Evolutionary conservation across 2,888 invertebrate species (phyloP).

Genomic region (Agelastica alni): DNA sequence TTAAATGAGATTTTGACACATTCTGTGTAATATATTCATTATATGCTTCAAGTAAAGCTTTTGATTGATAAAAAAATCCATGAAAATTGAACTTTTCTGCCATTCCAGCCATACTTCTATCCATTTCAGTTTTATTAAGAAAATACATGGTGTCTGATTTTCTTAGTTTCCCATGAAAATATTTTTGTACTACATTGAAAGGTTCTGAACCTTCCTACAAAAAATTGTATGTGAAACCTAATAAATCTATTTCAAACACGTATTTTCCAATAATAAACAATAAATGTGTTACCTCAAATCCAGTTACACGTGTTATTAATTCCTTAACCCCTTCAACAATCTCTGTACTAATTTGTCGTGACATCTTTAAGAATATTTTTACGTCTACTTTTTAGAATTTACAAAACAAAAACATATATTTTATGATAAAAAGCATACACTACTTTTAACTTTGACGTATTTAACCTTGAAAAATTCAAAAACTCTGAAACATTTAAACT

Average conservation of each 20-base stretch:
- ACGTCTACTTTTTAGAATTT: too few species aligned
- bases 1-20: conserved; percentile 40
- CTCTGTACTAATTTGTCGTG: conserved; percentile 39
- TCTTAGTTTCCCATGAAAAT: conserved; percentile 40
- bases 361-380: too few species aligned
- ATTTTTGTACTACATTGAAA: conserved; percentile 45
- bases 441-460: too few species aligned
- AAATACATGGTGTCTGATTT: conserved; percentile 50
- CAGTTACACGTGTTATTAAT: conserved; percentile 42
- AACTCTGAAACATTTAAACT: too few species aligned
- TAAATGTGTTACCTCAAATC: conserved; percentile 40
- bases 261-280: too few species aligned
- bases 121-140: conserved; percentile 48
- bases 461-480: too few species aligned
- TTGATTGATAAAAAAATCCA: conserved; percentile 49
- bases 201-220: conserved; percentile 43
- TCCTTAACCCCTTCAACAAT: conserved; percentile 35
- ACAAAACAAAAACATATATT: too few species aligned
- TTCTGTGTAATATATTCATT: conserved; percentile 43
- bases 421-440: too few species aligned
- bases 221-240: conserved; percentile 3
- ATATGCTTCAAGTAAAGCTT: conserved; percentile 43
- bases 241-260: too few species aligned
- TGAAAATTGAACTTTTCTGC: conserved; percentile 52
- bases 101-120: conserved; percentile 46